Evolutionary conservation across 35 echinoderm and acorn worm species (phyloP), one percentile per base, ranked within the genome.

Genomic region (Apostichopus japonicus): DNA sequence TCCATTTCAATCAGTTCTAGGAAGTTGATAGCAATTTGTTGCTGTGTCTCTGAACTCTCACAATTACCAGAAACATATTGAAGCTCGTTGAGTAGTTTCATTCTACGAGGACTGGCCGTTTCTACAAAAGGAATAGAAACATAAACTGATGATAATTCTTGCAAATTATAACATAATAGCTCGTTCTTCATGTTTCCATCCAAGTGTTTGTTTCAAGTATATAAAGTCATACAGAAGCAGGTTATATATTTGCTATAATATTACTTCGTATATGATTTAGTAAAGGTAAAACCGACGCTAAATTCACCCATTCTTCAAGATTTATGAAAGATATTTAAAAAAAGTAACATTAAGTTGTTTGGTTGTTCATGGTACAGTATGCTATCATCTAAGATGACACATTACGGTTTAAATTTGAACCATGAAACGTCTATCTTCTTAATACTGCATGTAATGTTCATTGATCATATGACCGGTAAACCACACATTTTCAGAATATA

Each of bases 41-140:
- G 10, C 22, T 79, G n/a, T 10, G 77, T 79, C 22, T 79, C 21
- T 24, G 5, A 23, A 79, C 23, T 23, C 19, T 79, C 77, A 79
- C 77, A 79, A 23, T 79, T 79, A 44, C 77, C 77, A 79, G 77
- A 79, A 23, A 24, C 0, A 23, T 79, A 79, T 79, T 79, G 77
- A 23, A 79, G 15, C 77, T 79, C 77, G 23, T 79, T 79, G 14
- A 10, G 1, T 19, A 79, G n/a, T 44, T 14, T 0, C 14, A 79
- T 5, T n/a, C 77, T 15, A 23, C 77, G 21, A 10, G 77, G 77
- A 79, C 77, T 21, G 10, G 24, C n/a, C 23, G 77, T 19, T 23
- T 15, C 77, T 79, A 22, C 14, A 79, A 10, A 79, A 15, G 22
- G 23, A 23, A 79, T 0, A 10, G 4, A 67, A 8, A 19, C 11